These are phyloP conservation scores for Euglossa dilemma DNA, from an alignment of 1,140 invertebrate species.

Conservation along the genomic window DNA sequence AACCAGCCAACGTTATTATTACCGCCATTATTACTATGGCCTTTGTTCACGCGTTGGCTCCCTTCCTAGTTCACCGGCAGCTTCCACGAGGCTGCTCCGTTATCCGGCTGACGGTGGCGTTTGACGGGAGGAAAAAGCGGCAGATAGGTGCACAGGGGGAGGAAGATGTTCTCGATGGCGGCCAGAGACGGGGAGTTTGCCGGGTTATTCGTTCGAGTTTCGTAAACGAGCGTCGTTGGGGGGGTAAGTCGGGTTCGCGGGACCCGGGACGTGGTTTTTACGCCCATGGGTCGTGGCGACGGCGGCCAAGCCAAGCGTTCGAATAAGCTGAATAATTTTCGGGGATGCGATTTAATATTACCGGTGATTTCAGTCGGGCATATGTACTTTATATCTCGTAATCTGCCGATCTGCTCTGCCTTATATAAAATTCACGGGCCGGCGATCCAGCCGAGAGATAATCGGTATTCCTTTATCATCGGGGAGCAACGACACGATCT, in stretches of 20 bases:
- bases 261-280: no score
- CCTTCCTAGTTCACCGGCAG: background rate
- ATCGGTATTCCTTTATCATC: slow-evolving; percentile 9
- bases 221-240: no score
- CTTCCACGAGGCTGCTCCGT: background rate
- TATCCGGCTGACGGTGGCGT: background rate
- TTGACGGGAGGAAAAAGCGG: background rate
- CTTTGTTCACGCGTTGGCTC: slow-evolving; percentile 28
- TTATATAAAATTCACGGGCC: background rate
- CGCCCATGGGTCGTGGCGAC: no score
- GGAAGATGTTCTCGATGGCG: background rate
- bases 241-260: no score
- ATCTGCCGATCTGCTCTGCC: background rate
- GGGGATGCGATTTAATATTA: background rate
- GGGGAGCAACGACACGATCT: background rate
- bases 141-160: background rate
- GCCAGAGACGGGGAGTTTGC: background rate
- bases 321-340: background rate
- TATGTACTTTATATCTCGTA: background rate
- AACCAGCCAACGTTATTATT: slow-evolving; percentile 38
- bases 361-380: background rate
- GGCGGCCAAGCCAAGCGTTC: no score
- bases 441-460: background rate
- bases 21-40: slow-evolving; percentile 25
- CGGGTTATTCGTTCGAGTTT: background rate